Conservation (phyloP, 2,888 invertebrate genomes). For the Melanophora roralis region DNA sequence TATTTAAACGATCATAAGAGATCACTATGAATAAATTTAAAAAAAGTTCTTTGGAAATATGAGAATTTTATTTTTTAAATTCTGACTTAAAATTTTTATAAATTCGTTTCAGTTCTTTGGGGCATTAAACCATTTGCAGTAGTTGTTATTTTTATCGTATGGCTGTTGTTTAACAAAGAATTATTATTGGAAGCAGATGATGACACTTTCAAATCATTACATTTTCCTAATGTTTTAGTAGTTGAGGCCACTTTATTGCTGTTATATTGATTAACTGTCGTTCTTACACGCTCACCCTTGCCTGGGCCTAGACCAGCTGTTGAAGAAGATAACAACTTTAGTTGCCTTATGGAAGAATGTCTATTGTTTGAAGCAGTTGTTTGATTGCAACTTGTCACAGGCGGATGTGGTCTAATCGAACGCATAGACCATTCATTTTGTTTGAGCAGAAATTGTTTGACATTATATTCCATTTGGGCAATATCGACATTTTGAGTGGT, state of each 20-base stretch:
- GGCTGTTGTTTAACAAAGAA: slow-evolving; percentile 10
- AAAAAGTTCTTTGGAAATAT: slow-evolving; percentile 2
- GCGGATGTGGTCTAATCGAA: slow-evolving; percentile 54
- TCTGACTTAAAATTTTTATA: slow-evolving; percentile 68
- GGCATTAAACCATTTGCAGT: slow-evolving; percentile 65
- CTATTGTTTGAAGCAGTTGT: slow-evolving; percentile 8
- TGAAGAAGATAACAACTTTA: slow-evolving; percentile 65
- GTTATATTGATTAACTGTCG: slow-evolving; percentile 54
- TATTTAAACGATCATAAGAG: not conserved
- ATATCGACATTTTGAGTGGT: slow-evolving; percentile 79
- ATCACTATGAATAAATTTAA: slow-evolving; percentile 2
- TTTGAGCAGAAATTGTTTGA: slow-evolving; percentile 85
- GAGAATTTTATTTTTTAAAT: slow-evolving; percentile 2
- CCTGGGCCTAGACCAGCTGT: slow-evolving; percentile 68
- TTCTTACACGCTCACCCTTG: slow-evolving; percentile 70
- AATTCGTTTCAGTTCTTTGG: slow-evolving; percentile 77
- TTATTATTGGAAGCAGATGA: slow-evolving; percentile 14
- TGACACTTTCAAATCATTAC: slow-evolving; percentile 27
- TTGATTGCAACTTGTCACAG: not conserved
- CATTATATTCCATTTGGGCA: slow-evolving; percentile 86
- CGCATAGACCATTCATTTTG: slow-evolving; percentile 78
- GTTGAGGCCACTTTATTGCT: slow-evolving; percentile 17
- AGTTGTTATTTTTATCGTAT: slow-evolving; percentile 18
- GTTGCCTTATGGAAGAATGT: slow-evolving; percentile 62
- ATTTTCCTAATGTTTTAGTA: slow-evolving; percentile 16